Evolutionary conservation across 2,888 invertebrate species (phyloP).

Genomic region (Charanyca ferruginea): DNA sequence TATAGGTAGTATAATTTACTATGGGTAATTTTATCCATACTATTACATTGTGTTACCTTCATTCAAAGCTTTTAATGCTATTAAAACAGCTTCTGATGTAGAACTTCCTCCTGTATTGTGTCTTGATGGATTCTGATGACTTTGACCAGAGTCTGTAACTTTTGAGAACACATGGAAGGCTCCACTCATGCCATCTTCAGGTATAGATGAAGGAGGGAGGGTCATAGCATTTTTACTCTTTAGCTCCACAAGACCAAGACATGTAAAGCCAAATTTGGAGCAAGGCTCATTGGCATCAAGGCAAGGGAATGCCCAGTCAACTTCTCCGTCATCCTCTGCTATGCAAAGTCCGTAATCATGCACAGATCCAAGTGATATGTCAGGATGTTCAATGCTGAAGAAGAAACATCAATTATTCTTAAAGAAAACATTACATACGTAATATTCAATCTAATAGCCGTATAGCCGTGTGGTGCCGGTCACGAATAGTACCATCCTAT

Average conservation of each 20-base stretch:
- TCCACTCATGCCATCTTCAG: constrained; percentile 81
- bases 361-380: constrained; percentile 92
- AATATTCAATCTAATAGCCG: no score
- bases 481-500: no score
- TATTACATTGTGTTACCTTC: constrained; percentile 82
- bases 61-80: constrained; percentile 86
- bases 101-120: constrained; percentile 87
- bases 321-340: constrained; percentile 99
- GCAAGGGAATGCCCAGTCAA: constrained; percentile 98
- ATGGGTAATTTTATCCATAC: no score
- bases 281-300: constrained; percentile 97
- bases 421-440: no score
- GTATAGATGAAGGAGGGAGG: constrained; percentile 79
- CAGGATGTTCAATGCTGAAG: constrained; percentile 92
- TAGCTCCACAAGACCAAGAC: constrained; percentile 96
- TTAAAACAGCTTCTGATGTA: constrained; percentile 85
- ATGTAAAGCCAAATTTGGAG: constrained; percentile 97
- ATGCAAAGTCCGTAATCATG: constrained; percentile 97
- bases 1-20: no score
- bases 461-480: no score
- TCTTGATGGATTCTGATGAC: constrained; percentile 80
- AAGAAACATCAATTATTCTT: not conserved
- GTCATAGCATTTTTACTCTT: constrained; percentile 81
- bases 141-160: constrained; percentile 79
- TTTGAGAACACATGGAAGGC: constrained; percentile 83